A percentile compares a stretch with the other conserved stretches of the same genome.
These are phyloP conservation scores for Tethea ocularis DNA, from an alignment of 2,888 invertebrate species.

Conservation along the genomic window DNA sequence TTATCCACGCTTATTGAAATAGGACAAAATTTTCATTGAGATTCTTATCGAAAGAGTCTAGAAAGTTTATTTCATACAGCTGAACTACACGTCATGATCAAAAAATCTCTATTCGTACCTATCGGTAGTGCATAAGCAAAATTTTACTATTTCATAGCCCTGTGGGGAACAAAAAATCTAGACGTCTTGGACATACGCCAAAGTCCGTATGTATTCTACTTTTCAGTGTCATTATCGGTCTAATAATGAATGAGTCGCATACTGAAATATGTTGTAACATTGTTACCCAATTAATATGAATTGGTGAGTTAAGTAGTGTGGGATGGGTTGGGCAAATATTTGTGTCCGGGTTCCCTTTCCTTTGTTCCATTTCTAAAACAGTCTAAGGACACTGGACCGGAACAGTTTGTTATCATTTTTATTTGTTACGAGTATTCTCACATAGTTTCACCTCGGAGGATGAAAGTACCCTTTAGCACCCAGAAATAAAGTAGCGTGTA, in stretches of 20 bases:
- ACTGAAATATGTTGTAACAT: slow-evolving; percentile 1
- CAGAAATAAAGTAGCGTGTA: too few species aligned
- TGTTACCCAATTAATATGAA: slow-evolving; percentile 14
- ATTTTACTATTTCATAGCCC: slow-evolving; percentile 14
- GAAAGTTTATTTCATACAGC: too few species aligned
- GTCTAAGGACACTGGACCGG: not conserved
- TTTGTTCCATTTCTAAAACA: not conserved
- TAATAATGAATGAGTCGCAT: slow-evolving; percentile 17
- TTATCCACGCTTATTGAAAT: not conserved
- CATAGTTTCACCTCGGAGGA: too few species aligned
- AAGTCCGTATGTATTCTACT: slow-evolving; percentile 30
- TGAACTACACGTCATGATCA: too few species aligned
- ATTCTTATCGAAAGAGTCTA: too few species aligned
- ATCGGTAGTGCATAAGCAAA: slow-evolving; percentile 15
- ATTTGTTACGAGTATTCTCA: too few species aligned
- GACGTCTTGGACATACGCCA: slow-evolving; percentile 53
- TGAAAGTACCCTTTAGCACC: too few species aligned
- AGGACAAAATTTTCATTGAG: not conserved
- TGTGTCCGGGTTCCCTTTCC: not conserved
- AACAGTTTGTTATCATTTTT: not conserved
- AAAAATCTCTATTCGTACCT: too few species aligned
- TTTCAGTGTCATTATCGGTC: slow-evolving; percentile 36
- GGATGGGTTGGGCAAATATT: not conserved
- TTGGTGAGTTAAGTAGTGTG: not conserved
- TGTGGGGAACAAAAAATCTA: slow-evolving; percentile 22